Conservation (phyloP, 1,140 invertebrate species). For the Eueides isabella region DNA sequence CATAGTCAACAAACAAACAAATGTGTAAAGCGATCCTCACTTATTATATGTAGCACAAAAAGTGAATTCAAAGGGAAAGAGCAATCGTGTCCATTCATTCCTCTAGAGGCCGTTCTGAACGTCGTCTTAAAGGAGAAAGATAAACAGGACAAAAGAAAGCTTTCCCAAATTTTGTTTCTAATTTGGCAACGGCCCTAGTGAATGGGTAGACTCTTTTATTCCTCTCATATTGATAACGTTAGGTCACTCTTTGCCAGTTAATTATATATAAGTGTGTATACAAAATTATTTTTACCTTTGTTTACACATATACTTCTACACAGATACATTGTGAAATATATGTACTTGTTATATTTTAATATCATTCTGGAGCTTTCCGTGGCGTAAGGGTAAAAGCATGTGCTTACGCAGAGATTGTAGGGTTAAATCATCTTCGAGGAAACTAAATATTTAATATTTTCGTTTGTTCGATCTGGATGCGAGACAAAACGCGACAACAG, state of each 20-base stretch:
- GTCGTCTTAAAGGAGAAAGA: slow-evolving; percentile 5
- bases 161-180: slow-evolving; percentile 6
- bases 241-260: neutral
- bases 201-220: neutral
- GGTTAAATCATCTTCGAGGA: no score
- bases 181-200: neutral
- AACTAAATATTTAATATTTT: no score
- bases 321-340: neutral
- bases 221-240: neutral
- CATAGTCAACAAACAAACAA: neutral
- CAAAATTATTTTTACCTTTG: neutral
- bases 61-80: slow-evolving; percentile 5
- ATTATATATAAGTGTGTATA: neutral
- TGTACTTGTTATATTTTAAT: no score
- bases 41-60: slow-evolving; percentile 4
- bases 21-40: neutral
- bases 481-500: no score
- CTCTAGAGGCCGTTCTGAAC: neutral
- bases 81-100: slow-evolving; percentile 5
- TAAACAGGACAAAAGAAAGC: slow-evolving; percentile 7
- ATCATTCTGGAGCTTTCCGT: no score
- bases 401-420: no score
- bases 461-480: no score
- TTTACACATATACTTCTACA: neutral
- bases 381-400: no score